Evolutionary conservation across 2,113 vertebrate genomes (phyloP), one percentile per base, ranked within the genome.

Genomic region (Rhegmatorhina hoffmannsi): DNA sequence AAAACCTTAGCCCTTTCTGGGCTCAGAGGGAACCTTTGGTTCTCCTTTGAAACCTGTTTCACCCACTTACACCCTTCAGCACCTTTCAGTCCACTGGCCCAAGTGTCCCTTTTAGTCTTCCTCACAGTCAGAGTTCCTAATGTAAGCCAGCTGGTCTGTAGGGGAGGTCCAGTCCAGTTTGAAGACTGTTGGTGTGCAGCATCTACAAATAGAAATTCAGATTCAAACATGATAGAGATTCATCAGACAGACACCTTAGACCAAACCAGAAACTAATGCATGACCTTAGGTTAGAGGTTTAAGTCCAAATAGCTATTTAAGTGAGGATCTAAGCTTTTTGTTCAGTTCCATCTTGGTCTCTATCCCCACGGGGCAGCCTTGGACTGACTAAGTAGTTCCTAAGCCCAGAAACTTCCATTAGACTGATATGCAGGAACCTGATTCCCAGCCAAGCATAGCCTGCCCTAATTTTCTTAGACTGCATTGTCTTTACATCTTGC

Each of bases 361-460:
- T 34, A 28, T 75, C 29, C 56, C 24, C 44, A 59, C 0, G 0
- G 20, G 87, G 9, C 14, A 40, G 10, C 9, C 18, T 52, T 49
- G 50, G 20, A 18, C 26, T 69, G 31, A 56, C 6, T 69, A 5
- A 38, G 28, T 43, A 46, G 19, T 15, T 81, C 46, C 36, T n/a
- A 56, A 84, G 11, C 17, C 28, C 4, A 11, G 60, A 62, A 91
- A 43, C 13, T 76, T 92, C 44, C 44, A 64, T 21, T 7, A 9
- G 31, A 33, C 10, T 26, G 53, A 59, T 20, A 29, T n/a, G 44
- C 21, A 80, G 25, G 15, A 64, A 8, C n/a, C 44, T 74, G 15
- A 17, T 74, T 91, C 50, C 60, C 66, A 59, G 38, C 7, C 60
- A 55, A 17, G 6, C 28, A 49, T 11, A 49, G 31, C 20, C 43